Evolutionary conservation across 1,140 invertebrate species (phyloP), one percentile per base, ranked within the genome.

Genomic region (Elymnias hypermnestra): DNA sequence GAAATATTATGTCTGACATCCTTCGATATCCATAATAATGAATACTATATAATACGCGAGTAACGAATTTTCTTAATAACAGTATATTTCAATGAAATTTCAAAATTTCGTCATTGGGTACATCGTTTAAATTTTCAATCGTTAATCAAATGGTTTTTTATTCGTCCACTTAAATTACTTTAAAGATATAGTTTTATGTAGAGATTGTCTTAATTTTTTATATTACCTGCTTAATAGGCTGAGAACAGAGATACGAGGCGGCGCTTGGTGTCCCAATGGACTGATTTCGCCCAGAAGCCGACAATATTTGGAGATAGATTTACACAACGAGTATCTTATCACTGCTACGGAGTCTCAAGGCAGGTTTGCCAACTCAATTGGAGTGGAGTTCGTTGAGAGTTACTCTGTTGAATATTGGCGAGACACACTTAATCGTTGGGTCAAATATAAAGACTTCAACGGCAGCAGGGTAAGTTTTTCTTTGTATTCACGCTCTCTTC

Each of bases 281-380:
- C 90, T 94, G 58, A 93, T 94, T 49, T 90, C 89, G 53, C 89
- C 89, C 10, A 89, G 90, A 33, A 90, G 92, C 12, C 90, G 93
- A 6, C 96, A 98, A 72, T 98, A 92, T 72, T 85, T 98, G 25
- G 94, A 98, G 75, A 91, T 98, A 22, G 93, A 97, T 67, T 85
- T 98, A 6, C 88, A 88, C 3, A 87, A 87, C 35, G 89, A 94
- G 54, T 93, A 94, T 65, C 87, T 96, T 53, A 91, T 98, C 55
- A 95, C 94, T 0, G 92, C 90, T 77, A 94, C 96, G 0, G 95
- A 96, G 64, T 95, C 95, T 0, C 97, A 98, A 66, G 97, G 97
- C 4, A 89, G 97, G 19, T 98, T 97, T 72, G 96, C 95, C 1
- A 97, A 97, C 74, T 95, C 96, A n/a, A 92, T 95, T 49, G 97